Conservation (phyloP, 2,797 vertebrate genomes). For the Mus caroli region DNA sequence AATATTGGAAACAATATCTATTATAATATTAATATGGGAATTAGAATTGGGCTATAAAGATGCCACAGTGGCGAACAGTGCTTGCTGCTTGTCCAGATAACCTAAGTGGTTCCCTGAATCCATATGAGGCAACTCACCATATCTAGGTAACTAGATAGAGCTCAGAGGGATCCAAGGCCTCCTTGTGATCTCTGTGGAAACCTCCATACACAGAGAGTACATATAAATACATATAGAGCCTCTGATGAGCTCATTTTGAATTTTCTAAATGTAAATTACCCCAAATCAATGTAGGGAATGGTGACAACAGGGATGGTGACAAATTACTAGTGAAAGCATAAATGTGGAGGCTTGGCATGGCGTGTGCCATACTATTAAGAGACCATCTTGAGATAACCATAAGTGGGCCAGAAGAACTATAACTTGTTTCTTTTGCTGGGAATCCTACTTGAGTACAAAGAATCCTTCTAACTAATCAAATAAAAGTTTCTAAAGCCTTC, state of each 20-base stretch:
- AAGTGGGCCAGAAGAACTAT: background rate
- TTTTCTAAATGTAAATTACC: background rate
- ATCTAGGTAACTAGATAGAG: background rate
- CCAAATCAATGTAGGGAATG: background rate
- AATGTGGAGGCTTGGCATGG: background rate
- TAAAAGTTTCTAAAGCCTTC: background rate
- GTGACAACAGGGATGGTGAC: background rate
- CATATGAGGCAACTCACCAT: too few relatives aligned
- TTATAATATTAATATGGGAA: background rate
- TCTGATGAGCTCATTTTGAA: constrained; percentile 7
- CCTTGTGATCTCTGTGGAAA: background rate
- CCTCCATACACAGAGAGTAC: background rate
- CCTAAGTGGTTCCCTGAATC: too few relatives aligned
- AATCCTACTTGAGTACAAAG: background rate
- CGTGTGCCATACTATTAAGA: background rate
- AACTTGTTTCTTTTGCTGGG: background rate
- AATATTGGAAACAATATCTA: background rate
- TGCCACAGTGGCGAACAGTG: background rate
- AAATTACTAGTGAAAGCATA: background rate
- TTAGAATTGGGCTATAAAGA: background rate
- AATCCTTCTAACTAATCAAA: background rate
- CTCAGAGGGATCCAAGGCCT: background rate
- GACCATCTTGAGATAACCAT: background rate
- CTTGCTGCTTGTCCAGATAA: background rate
- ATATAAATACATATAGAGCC: background rate